phyloP scores from a whole-genome alignment of 92 coral and sea anemone species.

The Galaxea fascicularis region DNA sequence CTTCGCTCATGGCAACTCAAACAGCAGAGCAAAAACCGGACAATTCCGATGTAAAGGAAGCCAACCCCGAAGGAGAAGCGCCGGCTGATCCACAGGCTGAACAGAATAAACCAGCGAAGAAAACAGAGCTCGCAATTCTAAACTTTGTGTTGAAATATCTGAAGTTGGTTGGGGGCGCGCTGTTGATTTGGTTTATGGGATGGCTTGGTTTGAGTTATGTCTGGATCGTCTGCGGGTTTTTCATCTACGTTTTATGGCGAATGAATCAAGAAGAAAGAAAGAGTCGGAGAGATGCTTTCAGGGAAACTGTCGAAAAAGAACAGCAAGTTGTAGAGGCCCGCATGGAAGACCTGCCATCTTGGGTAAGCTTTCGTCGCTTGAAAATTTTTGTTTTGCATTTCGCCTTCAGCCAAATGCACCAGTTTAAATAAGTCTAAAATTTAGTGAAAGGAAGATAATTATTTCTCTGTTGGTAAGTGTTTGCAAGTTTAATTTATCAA shows the following conservation, averaged over 20 bases:
- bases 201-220: slow-evolving; percentile 91
- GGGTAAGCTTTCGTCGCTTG: slow-evolving; percentile 77
- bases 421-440: background rate
- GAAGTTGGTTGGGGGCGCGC: slow-evolving; percentile 93
- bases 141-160: slow-evolving; percentile 88
- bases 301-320: slow-evolving; percentile 73
- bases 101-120: slow-evolving; percentile 69
- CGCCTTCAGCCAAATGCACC: background rate
- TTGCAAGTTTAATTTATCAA: background rate
- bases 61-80: slow-evolving; percentile 34
- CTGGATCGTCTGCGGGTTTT: slow-evolving; percentile 87
- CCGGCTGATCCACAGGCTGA: slow-evolving; percentile 51
- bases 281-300: slow-evolving; percentile 70
- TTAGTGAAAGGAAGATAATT: background rate
- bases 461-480: background rate
- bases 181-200: slow-evolving; percentile 95
- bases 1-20: slow-evolving; percentile 46
- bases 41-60: slow-evolving; percentile 23
- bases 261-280: slow-evolving; percentile 86
- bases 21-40: slow-evolving; percentile 44
- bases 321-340: slow-evolving; percentile 84
- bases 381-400: background rate
- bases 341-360: slow-evolving; percentile 93
- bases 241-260: slow-evolving; percentile 86
- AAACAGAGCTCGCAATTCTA: slow-evolving; percentile 76